Percentiles rank a stretch among this genome's conserved stretches.
phyloP scores from a whole-genome alignment of 2,113 vertebrate species.

The Cyprinodon tularosa region DNA sequence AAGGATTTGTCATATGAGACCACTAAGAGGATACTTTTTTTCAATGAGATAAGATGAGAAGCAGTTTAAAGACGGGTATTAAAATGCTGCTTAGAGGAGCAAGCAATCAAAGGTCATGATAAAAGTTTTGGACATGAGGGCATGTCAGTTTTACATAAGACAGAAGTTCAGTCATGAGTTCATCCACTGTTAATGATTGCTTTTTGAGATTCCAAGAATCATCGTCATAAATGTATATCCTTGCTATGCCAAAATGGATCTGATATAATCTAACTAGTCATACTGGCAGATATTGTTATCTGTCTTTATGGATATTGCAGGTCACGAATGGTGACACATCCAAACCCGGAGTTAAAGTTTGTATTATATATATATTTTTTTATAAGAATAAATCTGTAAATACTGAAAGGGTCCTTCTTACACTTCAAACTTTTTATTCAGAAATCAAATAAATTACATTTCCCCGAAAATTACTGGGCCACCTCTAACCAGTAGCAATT shows the following conservation, averaged over 20 bases:
- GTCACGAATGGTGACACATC: too few species aligned
- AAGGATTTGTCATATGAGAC: too few species aligned
- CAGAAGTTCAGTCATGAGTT: neutral
- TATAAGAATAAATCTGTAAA: too few species aligned
- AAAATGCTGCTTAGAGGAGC: neutral
- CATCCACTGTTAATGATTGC: neutral
- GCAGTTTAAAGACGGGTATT: neutral
- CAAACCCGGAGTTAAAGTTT: neutral
- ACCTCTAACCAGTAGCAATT: too few species aligned
- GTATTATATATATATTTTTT: too few species aligned
- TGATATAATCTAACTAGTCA: neutral
- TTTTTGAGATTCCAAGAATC: neutral
- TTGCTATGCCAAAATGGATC: neutral
- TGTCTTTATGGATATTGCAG: neutral
- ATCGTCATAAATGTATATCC: neutral
- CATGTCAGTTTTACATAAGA: neutral
- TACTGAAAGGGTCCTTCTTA: too few species aligned
- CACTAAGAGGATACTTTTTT: neutral
- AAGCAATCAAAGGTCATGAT: neutral
- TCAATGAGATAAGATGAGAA: neutral
- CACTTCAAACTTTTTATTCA: too few species aligned
- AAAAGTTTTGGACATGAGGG: neutral
- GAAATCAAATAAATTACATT: too few species aligned
- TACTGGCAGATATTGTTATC: neutral
- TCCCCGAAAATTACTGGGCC: too few species aligned